These are phyloP conservation scores for Caloenas nicobarica DNA, from an alignment of 2,113 vertebrate genomes.

Conservation along the genomic window DNA sequence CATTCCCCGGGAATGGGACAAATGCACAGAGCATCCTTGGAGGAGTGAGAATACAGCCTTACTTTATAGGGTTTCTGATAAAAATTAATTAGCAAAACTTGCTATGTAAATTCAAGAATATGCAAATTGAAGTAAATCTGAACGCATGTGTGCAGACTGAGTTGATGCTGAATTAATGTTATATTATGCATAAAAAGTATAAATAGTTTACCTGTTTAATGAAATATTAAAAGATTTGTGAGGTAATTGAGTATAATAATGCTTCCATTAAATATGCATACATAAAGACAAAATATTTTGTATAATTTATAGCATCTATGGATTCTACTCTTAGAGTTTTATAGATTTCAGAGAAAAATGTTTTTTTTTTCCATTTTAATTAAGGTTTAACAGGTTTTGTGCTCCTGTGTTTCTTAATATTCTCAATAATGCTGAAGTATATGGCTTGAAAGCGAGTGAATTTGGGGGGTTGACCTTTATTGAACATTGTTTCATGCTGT, in stretches of 20 bases:
- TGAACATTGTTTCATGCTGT: not conserved
- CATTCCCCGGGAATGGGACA: not conserved
- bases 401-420: not conserved
- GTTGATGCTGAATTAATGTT: not conserved
- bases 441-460: not conserved
- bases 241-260: slow-evolving; percentile 14
- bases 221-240: slow-evolving; percentile 11
- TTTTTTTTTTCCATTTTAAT: not conserved
- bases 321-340: not conserved
- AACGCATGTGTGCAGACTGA: not conserved
- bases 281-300: not conserved
- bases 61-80: slow-evolving; percentile 1
- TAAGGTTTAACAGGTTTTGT: not conserved
- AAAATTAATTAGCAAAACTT: slow-evolving; percentile 51
- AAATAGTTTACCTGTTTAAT: slow-evolving; percentile 56
- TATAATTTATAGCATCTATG: not conserved
- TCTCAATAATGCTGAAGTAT: not conserved
- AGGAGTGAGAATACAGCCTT: not conserved
- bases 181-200: not conserved
- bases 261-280: slow-evolving; percentile 13
- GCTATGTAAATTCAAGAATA: slow-evolving; percentile 36
- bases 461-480: not conserved
- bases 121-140: slow-evolving; percentile 39
- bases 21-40: not conserved
- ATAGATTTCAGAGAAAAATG: not conserved